Base-by-base conservation (phyloP, 2,797 vertebrate genomes). In the Syngnathus acus region DNA sequence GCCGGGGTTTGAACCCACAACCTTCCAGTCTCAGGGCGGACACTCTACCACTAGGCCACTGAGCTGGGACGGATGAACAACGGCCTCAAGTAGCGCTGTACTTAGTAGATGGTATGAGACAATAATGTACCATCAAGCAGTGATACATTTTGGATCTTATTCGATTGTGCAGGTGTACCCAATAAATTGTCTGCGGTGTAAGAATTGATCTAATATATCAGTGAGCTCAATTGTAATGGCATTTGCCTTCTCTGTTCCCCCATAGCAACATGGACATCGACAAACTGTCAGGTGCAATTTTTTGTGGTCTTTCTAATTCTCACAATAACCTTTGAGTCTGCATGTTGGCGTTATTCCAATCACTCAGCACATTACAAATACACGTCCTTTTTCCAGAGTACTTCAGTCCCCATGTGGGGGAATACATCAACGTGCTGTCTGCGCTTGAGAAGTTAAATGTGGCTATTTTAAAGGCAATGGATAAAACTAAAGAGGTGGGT, bases 401-500 rank as follows among this genome's bases (percentile, higher is more conserved):
- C 89, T 97, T 97, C 85, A 91, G 90, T 1, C 90, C 92, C 0
- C 94, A 94, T 74, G 88, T 97, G 1, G 95, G 95, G 4, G 93
- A 94, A 78, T 96, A 95, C 13, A 90, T 87, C 77, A 92, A 91
- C 0, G 95, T 97, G 71, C 86, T 98, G 65, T 92, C 94, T 0
- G 93, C 95, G 0, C 84, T 98, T 87, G 94, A 98, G 72, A 86
- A 93, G 2, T 91, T 98, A 66, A 98, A 97, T 53, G 84, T 92
- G 2, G 92, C 94, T 0, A 93, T 98, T 81, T 86, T 98, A 72
- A 89, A 91, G 65, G 95, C 95, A 72, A 97, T 98, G 95, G 95
- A 97, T 74, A 91, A 94, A 87, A 97, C 95, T 74, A 98, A 98
- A 78, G 82, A 93, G 93, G 95, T 97, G 69, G 80, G 93, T 72